Percentiles rank a stretch among this genome's conserved stretches.
phyloP scores from a whole-genome alignment of 2,113 vertebrate genomes.

The Corythaixoides concolor region DNA sequence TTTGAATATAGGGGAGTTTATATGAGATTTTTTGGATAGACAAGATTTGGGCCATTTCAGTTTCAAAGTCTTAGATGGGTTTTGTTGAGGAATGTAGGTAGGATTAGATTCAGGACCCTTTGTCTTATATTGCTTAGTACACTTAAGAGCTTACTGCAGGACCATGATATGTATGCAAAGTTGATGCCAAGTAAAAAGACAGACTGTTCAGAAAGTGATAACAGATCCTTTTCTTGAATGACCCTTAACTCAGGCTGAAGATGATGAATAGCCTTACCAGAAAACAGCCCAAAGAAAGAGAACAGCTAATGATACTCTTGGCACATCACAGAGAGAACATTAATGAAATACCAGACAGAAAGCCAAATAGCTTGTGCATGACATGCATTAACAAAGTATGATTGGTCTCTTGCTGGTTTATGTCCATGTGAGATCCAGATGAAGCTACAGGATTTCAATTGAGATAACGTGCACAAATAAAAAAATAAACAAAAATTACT shows the following conservation, averaged over 20 bases:
- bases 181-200: not conserved
- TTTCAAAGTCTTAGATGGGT: not conserved
- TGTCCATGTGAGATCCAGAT: not conserved
- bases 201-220: not conserved
- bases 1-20: not conserved
- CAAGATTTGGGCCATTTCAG: not conserved
- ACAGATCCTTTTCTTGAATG: not conserved
- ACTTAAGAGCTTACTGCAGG: not conserved
- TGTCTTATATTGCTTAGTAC: not conserved
- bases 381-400: not conserved
- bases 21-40: not conserved
- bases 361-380: slow-evolving; percentile 27
- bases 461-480: not conserved
- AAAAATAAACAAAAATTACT: not conserved
- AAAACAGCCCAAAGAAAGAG: not conserved
- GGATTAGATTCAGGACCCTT: not conserved
- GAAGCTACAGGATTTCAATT: not conserved
- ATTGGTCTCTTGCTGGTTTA: not conserved
- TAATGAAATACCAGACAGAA: slow-evolving; percentile 15
- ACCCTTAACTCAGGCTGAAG: not conserved
- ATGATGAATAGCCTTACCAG: not conserved
- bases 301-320: slow-evolving; percentile 5
- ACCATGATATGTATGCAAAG: not conserved
- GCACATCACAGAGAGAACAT: not conserved
- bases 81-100: not conserved